Conservation (phyloP, 2,113 vertebrate genomes). For the Pleuronectes platessa region DNA sequence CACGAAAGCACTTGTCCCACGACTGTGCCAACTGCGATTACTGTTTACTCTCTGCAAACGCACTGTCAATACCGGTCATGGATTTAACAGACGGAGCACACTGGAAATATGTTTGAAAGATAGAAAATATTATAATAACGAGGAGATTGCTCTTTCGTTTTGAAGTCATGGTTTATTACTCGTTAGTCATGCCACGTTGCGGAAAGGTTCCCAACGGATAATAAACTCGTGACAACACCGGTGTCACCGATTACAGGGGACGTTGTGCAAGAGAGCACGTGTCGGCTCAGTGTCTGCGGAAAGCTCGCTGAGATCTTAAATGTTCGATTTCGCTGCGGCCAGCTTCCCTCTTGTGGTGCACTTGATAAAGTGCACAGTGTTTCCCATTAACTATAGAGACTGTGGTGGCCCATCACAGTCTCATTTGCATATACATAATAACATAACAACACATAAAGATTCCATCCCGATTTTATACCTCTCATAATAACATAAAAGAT, state of each 20-base stretch:
- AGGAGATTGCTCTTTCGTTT: slow-evolving; percentile 16
- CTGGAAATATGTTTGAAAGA: slow-evolving; percentile 11
- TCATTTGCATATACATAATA: too few species aligned
- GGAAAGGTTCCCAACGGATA: background rate
- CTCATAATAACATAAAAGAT: too few species aligned
- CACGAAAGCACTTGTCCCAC: slow-evolving; percentile 26
- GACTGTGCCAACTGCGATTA: slow-evolving; percentile 7
- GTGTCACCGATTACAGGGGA: background rate
- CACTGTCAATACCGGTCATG: slow-evolving; percentile 7
- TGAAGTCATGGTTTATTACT: background rate
- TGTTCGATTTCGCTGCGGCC: background rate
- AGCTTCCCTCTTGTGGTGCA: background rate
- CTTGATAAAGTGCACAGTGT: too few species aligned
- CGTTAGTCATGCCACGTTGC: background rate
- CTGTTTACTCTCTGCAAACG: slow-evolving; percentile 16
- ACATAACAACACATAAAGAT: too few species aligned
- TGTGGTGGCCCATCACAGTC: too few species aligned
- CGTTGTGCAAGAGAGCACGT: background rate
- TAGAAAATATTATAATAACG: slow-evolving; percentile 1
- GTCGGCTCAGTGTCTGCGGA: too few species aligned
- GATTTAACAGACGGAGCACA: background rate
- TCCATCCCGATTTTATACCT: too few species aligned
- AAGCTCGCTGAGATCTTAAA: background rate
- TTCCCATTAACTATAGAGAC: too few species aligned
- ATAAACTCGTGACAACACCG: background rate